Base-by-base conservation (phyloP, 2,797 vertebrate species). In the Cyclura pinguis region DNA sequence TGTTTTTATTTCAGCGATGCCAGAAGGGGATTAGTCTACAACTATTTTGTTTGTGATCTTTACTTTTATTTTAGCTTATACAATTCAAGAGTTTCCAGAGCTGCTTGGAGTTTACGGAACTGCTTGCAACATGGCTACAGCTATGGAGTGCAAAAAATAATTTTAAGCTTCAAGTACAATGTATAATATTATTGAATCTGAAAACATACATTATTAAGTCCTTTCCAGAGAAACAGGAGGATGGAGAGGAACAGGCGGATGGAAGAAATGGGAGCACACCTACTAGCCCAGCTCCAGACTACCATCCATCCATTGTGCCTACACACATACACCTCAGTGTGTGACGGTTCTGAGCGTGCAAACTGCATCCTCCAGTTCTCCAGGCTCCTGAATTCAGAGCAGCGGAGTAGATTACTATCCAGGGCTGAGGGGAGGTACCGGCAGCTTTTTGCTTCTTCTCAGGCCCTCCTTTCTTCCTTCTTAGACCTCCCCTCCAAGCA, bases 21-120 rank as follows among this genome's bases (percentile, higher is more conserved):
- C 96, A 97, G 94, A 92, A 96, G 86, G 83, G 91, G 92, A 96
- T 97, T 97, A 96, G 92, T 89, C 91, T 94, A 67, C 85, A 93
- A 94, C 72, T 3, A 42, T 92, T 94, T 92, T 94, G 88, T 94
- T 95, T 96, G 94, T 95, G 94, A 96, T 88, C 94, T 95, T 95
- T 93, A 92, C 93, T 97, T 96, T 96, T 96, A 94, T 97, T 96
- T 96, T 87, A 88, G 93, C 94, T 97, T 96, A 96, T 96, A 35
- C 96, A 95, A 96, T 96, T 94, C 95, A 95, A 94, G 77, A 88
- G 84, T 96, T 97, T 95, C 94, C 96, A 96, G 92, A 95, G 93
- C 84, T 94, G 89, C 89, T 96, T 94, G 90, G 91, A 50, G 0
- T 95, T 95, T 92, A 92, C 89, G 76, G 93, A 92, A 73, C 90